Base-by-base conservation (phyloP, 2,113 vertebrate genomes). In the Hiodon tergisus region DNA sequence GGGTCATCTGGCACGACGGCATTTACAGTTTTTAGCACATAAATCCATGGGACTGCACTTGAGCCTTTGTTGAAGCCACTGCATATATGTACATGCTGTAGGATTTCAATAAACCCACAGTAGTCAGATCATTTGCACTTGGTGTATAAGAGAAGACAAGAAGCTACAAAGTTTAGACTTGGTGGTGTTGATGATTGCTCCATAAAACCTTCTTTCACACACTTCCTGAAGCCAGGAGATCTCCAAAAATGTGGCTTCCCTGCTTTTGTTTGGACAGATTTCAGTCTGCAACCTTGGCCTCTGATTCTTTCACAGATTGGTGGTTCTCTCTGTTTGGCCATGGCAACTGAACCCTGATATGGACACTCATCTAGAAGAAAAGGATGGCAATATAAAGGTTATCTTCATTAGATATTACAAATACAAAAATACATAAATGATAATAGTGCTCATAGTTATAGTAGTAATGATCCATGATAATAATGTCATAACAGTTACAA, bases 111-210 rank as follows among this genome's bases (percentile, higher is more conserved):
- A 31, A 31, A 31, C 31, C 31, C 31, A 31, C 31, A 31, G 31
- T 31, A 31, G 31, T 31, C 31, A 31, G 31, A 31, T 31, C 31
- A 31, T 31, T 31, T 31, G 31, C 31, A 31, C 31, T 31, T 31
- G 31, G 31, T 31, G 2, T 31, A 31, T 31, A 31, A 31, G 31
- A 31, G 31, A 1, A 31, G 31, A 31, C 31, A 73, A 76, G 76
- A 78, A 79, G 75, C 71, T 80, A 72, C 62, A 77, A 80, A 81
- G 75, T 81, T 76, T 76, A 77, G 48, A 69, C 72, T 76, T 68
- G 66, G 52, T 65, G 74, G 70, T 76, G 54, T 76, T 81, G 75
- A 72, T 50, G 73, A 81, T 72, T 75, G 68, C 77, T 61, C 71
- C 73, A 68, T 80, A 76, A 80, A 78, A 69, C 51, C 69, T 50